Evolutionary conservation across 2,797 vertebrate genomes (phyloP).

Genomic region (Margarornis squamiger): DNA sequence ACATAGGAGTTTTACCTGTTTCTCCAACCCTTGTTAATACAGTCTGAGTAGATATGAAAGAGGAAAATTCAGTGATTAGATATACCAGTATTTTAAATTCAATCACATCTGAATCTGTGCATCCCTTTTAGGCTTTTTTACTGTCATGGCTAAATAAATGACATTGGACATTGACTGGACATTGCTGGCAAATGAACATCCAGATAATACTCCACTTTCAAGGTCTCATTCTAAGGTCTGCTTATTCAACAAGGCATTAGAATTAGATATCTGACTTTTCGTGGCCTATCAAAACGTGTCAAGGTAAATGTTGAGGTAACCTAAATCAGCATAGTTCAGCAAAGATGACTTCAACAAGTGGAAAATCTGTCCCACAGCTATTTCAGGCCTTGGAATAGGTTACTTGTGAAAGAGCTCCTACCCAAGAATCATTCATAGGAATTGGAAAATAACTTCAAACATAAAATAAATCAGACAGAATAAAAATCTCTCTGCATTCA

Average conservation of each 20-base stretch:
- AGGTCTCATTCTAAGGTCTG: neutral
- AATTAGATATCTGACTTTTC: neutral
- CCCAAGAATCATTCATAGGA: neutral
- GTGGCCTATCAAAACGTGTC: neutral
- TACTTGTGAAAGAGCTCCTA: neutral
- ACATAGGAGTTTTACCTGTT: neutral
- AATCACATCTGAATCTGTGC: neutral
- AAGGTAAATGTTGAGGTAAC: neutral
- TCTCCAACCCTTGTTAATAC: neutral
- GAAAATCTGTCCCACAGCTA: neutral
- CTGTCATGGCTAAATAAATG: neutral
- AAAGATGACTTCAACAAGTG: neutral
- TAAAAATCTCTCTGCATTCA: neutral
- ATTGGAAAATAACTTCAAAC: neutral
- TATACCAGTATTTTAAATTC: neutral
- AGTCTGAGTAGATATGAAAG: neutral
- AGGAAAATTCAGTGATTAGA: neutral
- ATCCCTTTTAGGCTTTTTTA: neutral
- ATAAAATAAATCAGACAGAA: neutral
- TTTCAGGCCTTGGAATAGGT: neutral
- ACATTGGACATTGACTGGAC: neutral
- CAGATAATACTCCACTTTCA: neutral
- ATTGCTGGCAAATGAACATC: neutral
- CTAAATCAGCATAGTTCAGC: neutral
- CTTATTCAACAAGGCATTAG: neutral